Percentiles rank a stretch among this genome's conserved stretches.
These are phyloP conservation scores for Aurelia aurita complex sp. Pacific DNA, from an alignment of 30 jellyfish, hydroid and myxozoan species.

Conservation along the genomic window DNA sequence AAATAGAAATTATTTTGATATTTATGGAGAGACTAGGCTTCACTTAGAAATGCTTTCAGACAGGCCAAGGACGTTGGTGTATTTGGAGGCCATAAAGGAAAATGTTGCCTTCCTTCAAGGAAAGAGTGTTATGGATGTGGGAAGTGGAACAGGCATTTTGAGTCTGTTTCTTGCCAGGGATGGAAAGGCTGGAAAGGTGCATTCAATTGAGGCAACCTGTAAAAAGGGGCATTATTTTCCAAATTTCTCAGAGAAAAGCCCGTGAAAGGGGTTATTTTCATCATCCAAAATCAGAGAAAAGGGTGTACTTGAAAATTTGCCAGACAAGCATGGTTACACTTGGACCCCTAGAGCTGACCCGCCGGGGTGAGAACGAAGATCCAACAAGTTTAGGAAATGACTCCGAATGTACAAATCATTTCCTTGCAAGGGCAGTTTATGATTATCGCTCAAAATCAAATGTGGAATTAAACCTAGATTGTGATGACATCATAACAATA, in stretches of 20 bases:
- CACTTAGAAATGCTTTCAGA: slow-evolving; percentile 63
- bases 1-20: slow-evolving; percentile 37
- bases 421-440: slow-evolving; percentile 23
- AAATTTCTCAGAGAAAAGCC: no score
- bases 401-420: no score
- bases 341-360: no score
- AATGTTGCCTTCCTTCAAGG: slow-evolving; percentile 14
- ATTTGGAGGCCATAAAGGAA: slow-evolving; percentile 19
- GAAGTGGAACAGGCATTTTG: slow-evolving; percentile 63
- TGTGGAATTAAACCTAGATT: slow-evolving; percentile 4
- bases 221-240: no score
- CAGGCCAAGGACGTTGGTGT: slow-evolving; percentile 39
- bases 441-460: slow-evolving; percentile 22
- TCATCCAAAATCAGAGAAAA: no score
- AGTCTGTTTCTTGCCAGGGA: slow-evolving; percentile 42
- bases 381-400: no score
- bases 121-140: slow-evolving; percentile 47
- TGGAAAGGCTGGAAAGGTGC: slow-evolving; percentile 47
- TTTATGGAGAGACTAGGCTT: slow-evolving; percentile 20
- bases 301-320: no score
- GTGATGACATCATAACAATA: slow-evolving; percentile 10
- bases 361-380: no score
- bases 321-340: no score
- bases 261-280: no score
- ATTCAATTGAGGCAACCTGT: slow-evolving; percentile 64